Base-by-base conservation (phyloP, 2,888 invertebrate genomes). In the Galerucella pusilla region DNA sequence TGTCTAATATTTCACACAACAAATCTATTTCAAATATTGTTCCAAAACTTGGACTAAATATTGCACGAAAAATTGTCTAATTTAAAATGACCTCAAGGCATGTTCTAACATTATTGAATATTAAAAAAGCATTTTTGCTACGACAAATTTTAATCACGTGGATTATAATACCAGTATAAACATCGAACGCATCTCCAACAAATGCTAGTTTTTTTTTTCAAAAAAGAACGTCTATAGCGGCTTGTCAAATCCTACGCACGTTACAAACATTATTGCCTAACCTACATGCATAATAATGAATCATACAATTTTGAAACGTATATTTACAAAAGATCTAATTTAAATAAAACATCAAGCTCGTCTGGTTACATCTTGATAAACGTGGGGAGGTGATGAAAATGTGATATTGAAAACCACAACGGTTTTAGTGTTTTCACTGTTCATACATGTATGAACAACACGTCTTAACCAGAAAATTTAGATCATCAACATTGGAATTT, bases 351-450 rank as follows among this genome's bases (percentile, higher is more conserved):
- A 61, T 61, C 42, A 20, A 6, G 61, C 35, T 61, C 42, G 61
- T 61, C 61, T 59, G n/a, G 35, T 61, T 61, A 61, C 35, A 61
- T 61, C 61, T 61, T 61, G 61, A 61, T 61, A 61, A 61, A 28
- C 14, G 28, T 9, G 7, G 28, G 14, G 42, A 61, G 61, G 61
- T 42, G 28, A 35, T 61, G 28, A 61, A 61, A 61, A 61, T 28
- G 2, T 14, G 14, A 61, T 4, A 7, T 57, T 10, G 9, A 9
- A 57, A 57, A 57, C 57, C 57, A 57, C 20, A 20, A 57, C 20
- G 9, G 16, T 16, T 10, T 14, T 5, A 52, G 3, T 52, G 4
- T 46, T 49, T 4, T 52, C n/a, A 52, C 49, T n/a, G n/a, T 20
- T 54, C 3, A 11, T n/a, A n/a, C 4, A 28, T 46, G 5, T 52